A percentile compares a stretch with the other conserved stretches of the same genome.
These are phyloP conservation scores for Aegotheles bennettii DNA, from an alignment of 2,113 vertebrate species.

Conservation along the genomic window DNA sequence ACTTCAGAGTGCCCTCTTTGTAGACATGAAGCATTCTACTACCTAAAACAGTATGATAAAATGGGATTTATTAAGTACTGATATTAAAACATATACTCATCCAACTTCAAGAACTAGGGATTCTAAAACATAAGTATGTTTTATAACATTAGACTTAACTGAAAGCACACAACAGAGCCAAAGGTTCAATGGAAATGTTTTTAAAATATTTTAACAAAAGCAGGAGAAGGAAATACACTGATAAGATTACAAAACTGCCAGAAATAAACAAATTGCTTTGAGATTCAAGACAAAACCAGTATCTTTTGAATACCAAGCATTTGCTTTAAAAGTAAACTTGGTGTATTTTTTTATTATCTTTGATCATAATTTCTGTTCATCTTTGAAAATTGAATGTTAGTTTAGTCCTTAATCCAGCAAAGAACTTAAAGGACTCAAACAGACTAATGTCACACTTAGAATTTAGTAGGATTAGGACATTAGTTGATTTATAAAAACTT, in stretches of 20 bases:
- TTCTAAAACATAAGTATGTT: not conserved
- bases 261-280: not conserved
- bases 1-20: not conserved
- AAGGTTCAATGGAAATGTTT: not conserved
- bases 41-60: not conserved
- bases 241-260: not conserved
- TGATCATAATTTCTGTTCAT: not conserved
- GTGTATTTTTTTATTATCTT: not conserved
- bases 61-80: not conserved
- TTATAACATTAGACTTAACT: not conserved
- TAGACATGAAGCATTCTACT: not conserved
- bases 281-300: not conserved
- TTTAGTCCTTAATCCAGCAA: not conserved
- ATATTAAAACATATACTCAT: not conserved
- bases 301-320: not conserved
- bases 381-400: not conserved
- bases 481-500: not conserved
- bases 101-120: not conserved
- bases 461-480: not conserved
- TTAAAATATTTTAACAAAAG: not conserved
- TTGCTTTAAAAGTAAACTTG: not conserved
- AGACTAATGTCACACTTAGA: not conserved
- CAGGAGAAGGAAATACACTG: not conserved
- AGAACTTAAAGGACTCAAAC: not conserved
- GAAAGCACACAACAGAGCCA: not conserved